A percentile compares a stretch with the other conserved stretches of the same genome.
Evolutionary conservation across 2,888 invertebrate genomes (phyloP).

Genomic region (Lepas anatifera): DNA sequence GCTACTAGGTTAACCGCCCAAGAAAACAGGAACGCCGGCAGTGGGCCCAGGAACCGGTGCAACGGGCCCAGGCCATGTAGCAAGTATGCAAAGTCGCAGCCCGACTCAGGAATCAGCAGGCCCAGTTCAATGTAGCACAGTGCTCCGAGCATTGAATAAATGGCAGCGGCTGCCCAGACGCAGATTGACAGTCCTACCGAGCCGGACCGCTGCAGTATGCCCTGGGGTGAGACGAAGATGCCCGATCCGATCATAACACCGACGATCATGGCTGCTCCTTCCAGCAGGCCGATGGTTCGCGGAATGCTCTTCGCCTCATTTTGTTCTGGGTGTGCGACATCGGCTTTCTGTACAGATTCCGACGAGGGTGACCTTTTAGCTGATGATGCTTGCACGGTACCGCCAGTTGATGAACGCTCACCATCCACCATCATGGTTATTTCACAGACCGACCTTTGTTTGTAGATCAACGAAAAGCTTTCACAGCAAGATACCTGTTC

Average conservation of each 20-base stretch:
- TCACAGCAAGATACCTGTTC: too few species aligned
- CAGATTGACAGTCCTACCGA: conserved; percentile 66
- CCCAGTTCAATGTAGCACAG: conserved; percentile 65
- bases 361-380: too few species aligned
- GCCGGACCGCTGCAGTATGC: conserved; percentile 59
- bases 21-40: conserved; percentile 60
- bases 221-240: conserved; percentile 71
- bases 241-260: too few species aligned
- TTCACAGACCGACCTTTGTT: too few species aligned
- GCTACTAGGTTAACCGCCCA: conserved; percentile 64
- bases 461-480: too few species aligned
- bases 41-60: too few species aligned
- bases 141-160: conserved; percentile 68
- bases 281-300: conserved; percentile 52
- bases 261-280: conserved; percentile 67
- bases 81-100: conserved; percentile 69
- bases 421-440: too few species aligned
- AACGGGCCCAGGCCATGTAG: conserved; percentile 57
- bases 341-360: too few species aligned
- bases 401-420: too few species aligned
- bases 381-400: too few species aligned
- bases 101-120: conserved; percentile 70
- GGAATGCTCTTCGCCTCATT: too few species aligned
- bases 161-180: conserved; percentile 64
- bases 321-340: too few species aligned